A percentile compares a stretch with the other conserved stretches of the same genome.
Conservation (phyloP, 53 echinoderm and acorn worm genomes). For the Holothuria scabra region DNA sequence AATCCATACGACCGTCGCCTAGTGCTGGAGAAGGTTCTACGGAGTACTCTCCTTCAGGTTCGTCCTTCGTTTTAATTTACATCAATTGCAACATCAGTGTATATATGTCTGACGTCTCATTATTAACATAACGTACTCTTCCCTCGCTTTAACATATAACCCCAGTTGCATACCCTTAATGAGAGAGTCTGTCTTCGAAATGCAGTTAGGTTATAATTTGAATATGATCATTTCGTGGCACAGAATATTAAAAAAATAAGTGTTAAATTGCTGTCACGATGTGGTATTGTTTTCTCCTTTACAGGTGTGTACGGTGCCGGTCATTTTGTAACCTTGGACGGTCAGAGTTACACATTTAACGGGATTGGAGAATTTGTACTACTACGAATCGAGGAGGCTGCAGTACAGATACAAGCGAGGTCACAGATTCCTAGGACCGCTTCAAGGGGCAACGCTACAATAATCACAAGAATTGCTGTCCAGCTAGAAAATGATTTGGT, state of each 20-base stretch:
- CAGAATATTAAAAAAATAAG: too few relatives aligned
- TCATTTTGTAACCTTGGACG: constrained; percentile 13
- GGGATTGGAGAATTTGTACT: constrained; percentile 14
- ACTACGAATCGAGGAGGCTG: constrained; percentile 21
- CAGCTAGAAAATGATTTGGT: background rate
- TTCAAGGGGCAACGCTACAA: background rate
- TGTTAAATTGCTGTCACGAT: too few relatives aligned
- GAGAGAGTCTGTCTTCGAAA: too few relatives aligned
- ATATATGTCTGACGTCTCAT: too few relatives aligned
- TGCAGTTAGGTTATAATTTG: too few relatives aligned
- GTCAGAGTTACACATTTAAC: constrained; percentile 19
- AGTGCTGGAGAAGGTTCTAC: background rate
- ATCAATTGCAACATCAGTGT: too few relatives aligned
- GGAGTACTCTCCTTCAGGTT: too few relatives aligned
- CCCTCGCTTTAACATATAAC: too few relatives aligned
- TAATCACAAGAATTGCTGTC: background rate
- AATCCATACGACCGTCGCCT: constrained; percentile 12
- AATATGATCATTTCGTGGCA: too few relatives aligned
- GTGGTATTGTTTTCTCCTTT: background rate
- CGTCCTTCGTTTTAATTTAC: too few relatives aligned
- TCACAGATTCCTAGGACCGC: background rate
- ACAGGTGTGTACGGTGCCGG: constrained; percentile 10
- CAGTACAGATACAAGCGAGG: constrained; percentile 9
- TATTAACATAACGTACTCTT: too few relatives aligned
- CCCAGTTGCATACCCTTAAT: too few relatives aligned